phyloP scores from a whole-genome alignment of 1,140 invertebrate genomes.

The Lysiphlebus fabarum region DNA sequence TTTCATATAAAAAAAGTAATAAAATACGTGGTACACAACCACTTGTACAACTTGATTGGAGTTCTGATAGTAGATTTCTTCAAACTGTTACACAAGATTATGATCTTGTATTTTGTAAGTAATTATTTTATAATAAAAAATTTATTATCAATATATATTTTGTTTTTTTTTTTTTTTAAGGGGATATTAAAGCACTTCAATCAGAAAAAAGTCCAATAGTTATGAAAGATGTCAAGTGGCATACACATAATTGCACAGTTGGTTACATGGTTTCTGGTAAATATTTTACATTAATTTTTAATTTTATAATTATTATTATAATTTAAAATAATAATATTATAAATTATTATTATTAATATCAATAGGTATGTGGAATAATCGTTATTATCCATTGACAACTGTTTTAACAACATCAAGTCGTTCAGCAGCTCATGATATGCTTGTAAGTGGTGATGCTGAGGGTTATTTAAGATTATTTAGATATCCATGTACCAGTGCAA shows the following conservation, averaged over 20 bases:
- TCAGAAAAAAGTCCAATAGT: conserved; percentile 80
- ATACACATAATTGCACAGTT: conserved; percentile 78
- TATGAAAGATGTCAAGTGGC: conserved; percentile 88
- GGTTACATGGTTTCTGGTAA: conserved; percentile 80
- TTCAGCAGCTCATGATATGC: conserved; percentile 76
- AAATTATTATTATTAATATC: conserved; percentile 14
- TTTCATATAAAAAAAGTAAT: conserved; percentile 82
- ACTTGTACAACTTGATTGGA: conserved; percentile 85
- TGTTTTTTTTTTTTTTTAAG: conserved; percentile 53
- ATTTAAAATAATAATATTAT: conserved; percentile 5
- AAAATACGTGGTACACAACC: conserved; percentile 81
- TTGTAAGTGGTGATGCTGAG: conserved; percentile 86
- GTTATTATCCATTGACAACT: conserved; percentile 78
- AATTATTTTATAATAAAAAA: background rate
- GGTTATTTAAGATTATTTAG: conserved; percentile 88
- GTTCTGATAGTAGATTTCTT: conserved; percentile 79
- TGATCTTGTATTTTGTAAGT: conserved; percentile 84
- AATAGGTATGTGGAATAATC: conserved; percentile 85
- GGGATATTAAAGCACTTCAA: conserved; percentile 80
- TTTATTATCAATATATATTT: background rate
- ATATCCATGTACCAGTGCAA: conserved; percentile 77
- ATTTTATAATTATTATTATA: background rate
- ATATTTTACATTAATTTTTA: conserved; percentile 21
- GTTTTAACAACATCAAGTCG: conserved; percentile 77
- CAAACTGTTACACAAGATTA: conserved; percentile 91